Evolutionary conservation across 2,888 invertebrate genomes (phyloP).

Genomic region (Crocallis elinguaria): DNA sequence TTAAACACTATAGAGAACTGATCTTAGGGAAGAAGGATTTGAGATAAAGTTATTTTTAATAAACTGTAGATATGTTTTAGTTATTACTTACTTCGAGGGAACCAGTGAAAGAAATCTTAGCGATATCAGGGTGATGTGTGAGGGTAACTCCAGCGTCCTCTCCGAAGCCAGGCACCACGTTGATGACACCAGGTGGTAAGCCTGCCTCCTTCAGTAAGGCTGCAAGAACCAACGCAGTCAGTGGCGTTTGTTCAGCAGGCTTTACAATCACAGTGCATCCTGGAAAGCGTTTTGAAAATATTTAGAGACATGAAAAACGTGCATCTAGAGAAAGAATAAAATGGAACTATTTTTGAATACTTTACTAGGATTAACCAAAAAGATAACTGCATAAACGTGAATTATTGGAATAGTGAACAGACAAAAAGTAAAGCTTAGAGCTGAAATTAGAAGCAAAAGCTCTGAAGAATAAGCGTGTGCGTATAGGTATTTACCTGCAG

Average conservation of each 20-base stretch:
- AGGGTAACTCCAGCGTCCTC: constrained; percentile 90
- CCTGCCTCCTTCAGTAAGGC: constrained; percentile 93
- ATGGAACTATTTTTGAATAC: not conserved
- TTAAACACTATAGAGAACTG: not conserved
- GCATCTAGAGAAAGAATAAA: not conserved
- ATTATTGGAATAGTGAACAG: no score
- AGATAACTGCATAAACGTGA: no score
- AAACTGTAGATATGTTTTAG: no score
- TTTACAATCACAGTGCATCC: constrained; percentile 94
- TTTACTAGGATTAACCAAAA: no score
- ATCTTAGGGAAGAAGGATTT: no score
- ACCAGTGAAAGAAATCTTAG: constrained; percentile 92
- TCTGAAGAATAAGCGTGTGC: no score
- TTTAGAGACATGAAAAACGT: not conserved
- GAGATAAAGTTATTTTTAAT: no score
- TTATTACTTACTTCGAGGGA: constrained; percentile 78
- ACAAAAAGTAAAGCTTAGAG: no score
- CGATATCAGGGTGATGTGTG: constrained; percentile 88
- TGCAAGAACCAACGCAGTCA: constrained; percentile 94
- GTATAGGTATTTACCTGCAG: constrained; percentile 54
- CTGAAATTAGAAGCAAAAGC: no score
- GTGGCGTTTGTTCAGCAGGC: constrained; percentile 96
- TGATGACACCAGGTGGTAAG: constrained; percentile 94
- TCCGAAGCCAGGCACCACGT: constrained; percentile 94
- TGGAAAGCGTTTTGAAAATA: constrained; percentile 23